Conservation (phyloP, 2,888 invertebrate species). For the Thecophora atra region DNA sequence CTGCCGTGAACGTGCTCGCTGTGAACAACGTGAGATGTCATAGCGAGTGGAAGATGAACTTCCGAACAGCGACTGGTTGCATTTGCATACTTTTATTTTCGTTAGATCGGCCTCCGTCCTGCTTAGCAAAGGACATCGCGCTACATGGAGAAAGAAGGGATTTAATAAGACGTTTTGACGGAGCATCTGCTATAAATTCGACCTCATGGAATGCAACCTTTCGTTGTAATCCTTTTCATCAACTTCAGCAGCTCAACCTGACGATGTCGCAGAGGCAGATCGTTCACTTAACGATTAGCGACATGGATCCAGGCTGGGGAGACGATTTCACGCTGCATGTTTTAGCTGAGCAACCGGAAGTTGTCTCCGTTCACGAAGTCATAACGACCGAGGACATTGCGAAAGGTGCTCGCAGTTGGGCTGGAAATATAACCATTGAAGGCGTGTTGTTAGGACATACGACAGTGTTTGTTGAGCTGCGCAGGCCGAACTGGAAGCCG, state of each 20-base stretch:
- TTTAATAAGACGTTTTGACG: neutral
- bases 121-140: neutral
- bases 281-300: conserved; percentile 41
- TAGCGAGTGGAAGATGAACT: neutral
- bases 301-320: conserved; percentile 41
- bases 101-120: neutral
- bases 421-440: conserved; percentile 45
- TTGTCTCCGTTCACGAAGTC: conserved; percentile 46
- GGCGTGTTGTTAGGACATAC: conserved; percentile 54
- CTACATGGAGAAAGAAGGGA: too few relatives aligned
- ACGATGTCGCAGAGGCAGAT: conserved; percentile 42
- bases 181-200: conserved; percentile 9
- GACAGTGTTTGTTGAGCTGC: conserved; percentile 47
- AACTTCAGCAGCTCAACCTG: conserved; percentile 39
- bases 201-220: conserved; percentile 43
- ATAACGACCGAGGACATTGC: conserved; percentile 46
- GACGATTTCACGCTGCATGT: conserved; percentile 43
- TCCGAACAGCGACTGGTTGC: neutral
- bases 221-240: neutral
- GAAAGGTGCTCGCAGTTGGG: conserved; percentile 35
- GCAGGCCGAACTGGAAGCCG: conserved; percentile 34
- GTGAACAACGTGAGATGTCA: neutral
- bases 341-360: conserved; percentile 43
- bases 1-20: neutral
- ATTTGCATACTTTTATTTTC: neutral